phyloP scores from a whole-genome alignment of 1,140 invertebrate genomes.

The Thaumetopoea pityocampa region DNA sequence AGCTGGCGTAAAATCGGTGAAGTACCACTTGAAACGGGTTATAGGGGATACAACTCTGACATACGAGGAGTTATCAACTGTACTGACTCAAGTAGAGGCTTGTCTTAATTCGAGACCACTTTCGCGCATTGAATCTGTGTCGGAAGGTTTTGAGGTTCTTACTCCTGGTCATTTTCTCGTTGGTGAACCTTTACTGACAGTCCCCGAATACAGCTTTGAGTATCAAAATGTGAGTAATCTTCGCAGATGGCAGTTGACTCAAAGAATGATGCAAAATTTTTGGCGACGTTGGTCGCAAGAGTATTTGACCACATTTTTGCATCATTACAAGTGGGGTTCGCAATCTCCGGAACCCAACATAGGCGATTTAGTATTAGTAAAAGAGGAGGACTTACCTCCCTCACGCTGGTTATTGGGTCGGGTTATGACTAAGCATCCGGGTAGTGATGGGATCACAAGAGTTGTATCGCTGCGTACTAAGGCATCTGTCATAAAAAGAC shows the following conservation, averaged over 20 bases:
- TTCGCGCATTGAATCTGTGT: neutral
- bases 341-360: constrained; percentile 8
- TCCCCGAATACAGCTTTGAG: neutral
- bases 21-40: neutral
- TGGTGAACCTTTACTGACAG: neutral
- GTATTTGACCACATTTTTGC: constrained; percentile 17
- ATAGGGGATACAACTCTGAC: neutral
- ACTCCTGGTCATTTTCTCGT: constrained; percentile 4
- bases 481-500: neutral
- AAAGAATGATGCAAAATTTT: constrained; percentile 15
- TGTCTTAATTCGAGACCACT: constrained; percentile 6
- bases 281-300: constrained; percentile 21
- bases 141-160: neutral
- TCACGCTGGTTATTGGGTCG: constrained; percentile 15
- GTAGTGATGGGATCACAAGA: constrained; percentile 15
- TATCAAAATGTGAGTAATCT: neutral
- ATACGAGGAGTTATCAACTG: constrained; percentile 2
- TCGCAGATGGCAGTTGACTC: constrained; percentile 1
- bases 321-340: constrained; percentile 16
- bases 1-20: constrained; percentile 11
- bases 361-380: constrained; percentile 19
- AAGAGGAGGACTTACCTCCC: constrained; percentile 20
- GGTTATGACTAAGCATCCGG: constrained; percentile 15
- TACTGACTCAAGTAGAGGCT: constrained; percentile 1
- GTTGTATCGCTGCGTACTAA: constrained; percentile 14